phyloP scores from a whole-genome alignment of 2,113 vertebrate genomes.

The Mormoops blainvillei region DNA sequence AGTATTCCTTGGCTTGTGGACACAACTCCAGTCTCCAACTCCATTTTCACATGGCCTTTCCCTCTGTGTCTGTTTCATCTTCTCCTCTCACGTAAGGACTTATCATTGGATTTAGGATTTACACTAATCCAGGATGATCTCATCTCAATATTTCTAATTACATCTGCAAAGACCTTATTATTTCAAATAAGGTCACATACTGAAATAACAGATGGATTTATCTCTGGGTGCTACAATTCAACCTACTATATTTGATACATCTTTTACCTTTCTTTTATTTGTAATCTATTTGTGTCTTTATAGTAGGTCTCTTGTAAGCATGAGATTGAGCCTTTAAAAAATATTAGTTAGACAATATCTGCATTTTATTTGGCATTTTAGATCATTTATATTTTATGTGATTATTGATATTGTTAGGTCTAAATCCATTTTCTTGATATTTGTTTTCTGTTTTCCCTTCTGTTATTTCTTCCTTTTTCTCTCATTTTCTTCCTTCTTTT shows the following conservation, averaged over 20 bases:
- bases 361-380: background rate
- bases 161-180: background rate
- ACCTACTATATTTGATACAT: background rate
- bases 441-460: background rate
- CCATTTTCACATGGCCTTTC: background rate
- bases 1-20: background rate
- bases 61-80: background rate
- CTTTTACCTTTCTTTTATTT: background rate
- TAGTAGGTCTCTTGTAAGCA: background rate
- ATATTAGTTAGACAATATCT: background rate
- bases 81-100: background rate
- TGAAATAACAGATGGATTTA: background rate
- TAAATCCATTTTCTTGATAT: background rate
- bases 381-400: background rate
- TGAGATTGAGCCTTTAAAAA: background rate
- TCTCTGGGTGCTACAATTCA: background rate
- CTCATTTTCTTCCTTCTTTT: background rate
- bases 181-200: background rate
- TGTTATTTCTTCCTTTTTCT: background rate
- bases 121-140: background rate
- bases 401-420: background rate
- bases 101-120: background rate
- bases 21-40: background rate
- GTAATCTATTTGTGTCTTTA: background rate
- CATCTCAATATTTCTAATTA: background rate